Evolutionary conservation across 2,113 vertebrate species (phyloP).

Genomic region (Apistogramma diplotaenia): DNA sequence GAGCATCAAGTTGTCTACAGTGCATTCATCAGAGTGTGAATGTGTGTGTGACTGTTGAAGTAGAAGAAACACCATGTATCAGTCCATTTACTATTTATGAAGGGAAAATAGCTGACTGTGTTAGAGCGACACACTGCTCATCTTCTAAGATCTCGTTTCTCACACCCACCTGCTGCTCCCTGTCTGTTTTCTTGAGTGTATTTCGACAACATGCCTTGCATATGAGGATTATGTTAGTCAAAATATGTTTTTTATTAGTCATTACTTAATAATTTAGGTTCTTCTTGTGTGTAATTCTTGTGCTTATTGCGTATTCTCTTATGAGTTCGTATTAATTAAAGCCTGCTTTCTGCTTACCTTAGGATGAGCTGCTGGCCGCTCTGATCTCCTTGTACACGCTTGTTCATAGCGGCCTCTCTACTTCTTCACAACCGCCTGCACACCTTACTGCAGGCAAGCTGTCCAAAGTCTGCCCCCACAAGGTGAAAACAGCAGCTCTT

Average conservation of each 20-base stretch:
- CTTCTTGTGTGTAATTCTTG: too few relatives aligned
- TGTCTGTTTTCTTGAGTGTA: background rate
- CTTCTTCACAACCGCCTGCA: constrained; percentile 74
- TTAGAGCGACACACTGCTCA: background rate
- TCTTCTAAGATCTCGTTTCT: background rate
- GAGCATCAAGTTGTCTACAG: too few relatives aligned
- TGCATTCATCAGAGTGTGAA: too few relatives aligned
- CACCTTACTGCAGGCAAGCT: constrained; percentile 91
- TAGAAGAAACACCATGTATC: too few relatives aligned
- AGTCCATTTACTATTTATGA: too few relatives aligned
- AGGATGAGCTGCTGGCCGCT: constrained; percentile 87
- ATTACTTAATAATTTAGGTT: background rate
- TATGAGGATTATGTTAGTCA: background rate
- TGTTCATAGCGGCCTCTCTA: constrained; percentile 83
- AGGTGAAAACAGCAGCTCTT: constrained; percentile 76
- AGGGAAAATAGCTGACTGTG: too few relatives aligned
- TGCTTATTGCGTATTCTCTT: background rate
- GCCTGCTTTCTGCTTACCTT: constrained; percentile 21
- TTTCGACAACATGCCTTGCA: background rate
- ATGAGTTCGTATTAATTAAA: background rate
- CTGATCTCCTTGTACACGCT: constrained; percentile 85
- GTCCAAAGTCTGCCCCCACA: constrained; percentile 93
- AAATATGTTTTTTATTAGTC: too few relatives aligned
- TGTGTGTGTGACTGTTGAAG: too few relatives aligned
- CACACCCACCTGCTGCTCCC: background rate